Base-by-base conservation (phyloP, 1,140 invertebrate genomes). In the Procambarus clarkii region DNA sequence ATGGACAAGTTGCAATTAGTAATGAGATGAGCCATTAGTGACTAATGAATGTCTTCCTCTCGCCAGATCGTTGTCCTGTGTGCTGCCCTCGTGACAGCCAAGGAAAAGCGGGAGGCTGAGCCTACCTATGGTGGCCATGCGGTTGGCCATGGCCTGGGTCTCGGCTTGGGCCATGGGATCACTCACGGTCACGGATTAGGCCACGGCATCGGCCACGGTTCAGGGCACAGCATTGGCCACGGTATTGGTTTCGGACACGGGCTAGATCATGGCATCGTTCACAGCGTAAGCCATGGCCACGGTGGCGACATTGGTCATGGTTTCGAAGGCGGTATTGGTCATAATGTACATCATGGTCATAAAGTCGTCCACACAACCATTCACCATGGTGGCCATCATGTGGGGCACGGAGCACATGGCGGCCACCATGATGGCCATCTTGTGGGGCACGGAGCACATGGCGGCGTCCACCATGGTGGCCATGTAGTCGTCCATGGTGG, bases 81-180 rank as follows among this genome's bases (percentile, higher is more conserved):
- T 78, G 86, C 44, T n/a, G 48, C 74, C 78, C 3, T 80, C 18
- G 86, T 77, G 74, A 58, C 78, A 58, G 86, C 86, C 21, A 48
- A 50, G 78, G 44, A 80, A 24, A 24, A 34, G n/a, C n/a, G 69
- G 24, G 69, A 74, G 69, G 69, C 69, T 34, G 69, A 74, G 69
- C 69, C 69, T 74, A 7, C n/a, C 5, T 74, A 74, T 21, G 69
- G 69, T 48, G 83, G 83, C 2, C 69, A 71, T 46, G 83, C 4
- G 15, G 15, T 34, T 9, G 69, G n/a, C n/a, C 69, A 34, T 5
- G 21, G n/a, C 69, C 4, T 74, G 7, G 69, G 69, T 74, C n/a
- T 24, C 21, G 69, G 69, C n/a, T 8, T 24, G 69, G 69, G 69
- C 7, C 69, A 74, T 74, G 50, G 50, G 8, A 21, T 15, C 13